Conservation (phyloP, 2,888 invertebrate genomes). For the Nasonovia ribisnigri region DNA sequence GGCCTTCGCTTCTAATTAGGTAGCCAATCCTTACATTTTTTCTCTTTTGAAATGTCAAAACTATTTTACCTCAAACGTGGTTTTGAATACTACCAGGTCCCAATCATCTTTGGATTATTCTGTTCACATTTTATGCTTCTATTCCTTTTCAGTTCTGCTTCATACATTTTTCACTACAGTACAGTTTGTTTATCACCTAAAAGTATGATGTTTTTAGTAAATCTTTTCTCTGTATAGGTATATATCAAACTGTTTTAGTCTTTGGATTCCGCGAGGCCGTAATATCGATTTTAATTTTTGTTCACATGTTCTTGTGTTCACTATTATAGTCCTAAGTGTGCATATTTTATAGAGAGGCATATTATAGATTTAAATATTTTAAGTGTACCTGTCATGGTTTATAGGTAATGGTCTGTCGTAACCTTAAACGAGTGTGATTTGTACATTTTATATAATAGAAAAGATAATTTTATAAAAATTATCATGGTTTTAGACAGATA, state of each 20-base stretch:
- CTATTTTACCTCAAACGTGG: not conserved
- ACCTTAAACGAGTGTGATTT: not conserved
- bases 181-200: not conserved
- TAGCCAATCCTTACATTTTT: not conserved
- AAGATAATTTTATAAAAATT: not conserved
- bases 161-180: not conserved
- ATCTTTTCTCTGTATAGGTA: not conserved
- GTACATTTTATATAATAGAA: not conserved
- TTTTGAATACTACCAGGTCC: not conserved
- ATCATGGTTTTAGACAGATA: not conserved
- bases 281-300: not conserved
- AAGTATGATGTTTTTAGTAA: not conserved
- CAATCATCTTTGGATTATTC: not conserved
- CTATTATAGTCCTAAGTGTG: not conserved
- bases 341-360: not conserved
- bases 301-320: not conserved
- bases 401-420: not conserved
- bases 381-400: not conserved
- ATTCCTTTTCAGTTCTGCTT: not conserved
- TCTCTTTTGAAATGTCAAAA: not conserved
- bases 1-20: not conserved
- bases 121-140: not conserved
- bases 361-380: not conserved
- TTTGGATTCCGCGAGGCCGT: not conserved
- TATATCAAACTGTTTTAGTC: not conserved